phyloP scores from a whole-genome alignment of 23 tunicate genomes.

The Styela plicata region DNA sequence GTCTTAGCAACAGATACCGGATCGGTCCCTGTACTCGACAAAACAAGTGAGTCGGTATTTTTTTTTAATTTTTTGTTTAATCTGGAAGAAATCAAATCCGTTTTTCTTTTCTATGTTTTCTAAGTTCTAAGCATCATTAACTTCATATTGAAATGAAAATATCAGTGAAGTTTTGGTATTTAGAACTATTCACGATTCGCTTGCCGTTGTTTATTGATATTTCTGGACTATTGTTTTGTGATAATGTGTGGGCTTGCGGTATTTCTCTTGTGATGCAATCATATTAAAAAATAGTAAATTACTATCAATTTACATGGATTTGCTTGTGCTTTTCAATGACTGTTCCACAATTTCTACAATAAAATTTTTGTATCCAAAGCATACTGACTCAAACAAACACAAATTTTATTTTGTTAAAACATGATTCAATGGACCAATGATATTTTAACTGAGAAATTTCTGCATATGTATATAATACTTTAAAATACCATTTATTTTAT shows the following conservation, averaged over 20 bases:
- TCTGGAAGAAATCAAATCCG: not conserved
- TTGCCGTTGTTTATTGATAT: not conserved
- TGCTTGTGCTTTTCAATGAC: too few species aligned
- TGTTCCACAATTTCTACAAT: too few species aligned
- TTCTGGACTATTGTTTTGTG: not conserved
- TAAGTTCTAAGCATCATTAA: too few species aligned
- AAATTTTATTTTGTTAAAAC: not conserved
- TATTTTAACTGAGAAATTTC: not conserved
- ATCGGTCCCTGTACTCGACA: not conserved
- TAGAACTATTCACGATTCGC: too few species aligned
- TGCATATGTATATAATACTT: not conserved
- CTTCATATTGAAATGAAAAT: too few species aligned
- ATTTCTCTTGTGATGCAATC: too few species aligned
- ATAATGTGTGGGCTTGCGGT: too few species aligned
- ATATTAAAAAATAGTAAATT: too few species aligned
- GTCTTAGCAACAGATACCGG: too few species aligned
- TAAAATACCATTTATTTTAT: not conserved
- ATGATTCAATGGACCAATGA: not conserved
- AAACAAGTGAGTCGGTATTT: not conserved
- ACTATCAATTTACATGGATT: not conserved
- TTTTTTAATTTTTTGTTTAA: not conserved
- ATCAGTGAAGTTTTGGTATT: too few species aligned
- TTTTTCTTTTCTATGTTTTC: too few species aligned
- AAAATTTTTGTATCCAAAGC: not conserved
- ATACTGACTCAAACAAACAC: not conserved